Percentiles rank a stretch among this genome's conserved stretches.
Evolutionary conservation across 1,140 invertebrate species (phyloP).

Genomic region (Calliopsis andreniformis): DNA sequence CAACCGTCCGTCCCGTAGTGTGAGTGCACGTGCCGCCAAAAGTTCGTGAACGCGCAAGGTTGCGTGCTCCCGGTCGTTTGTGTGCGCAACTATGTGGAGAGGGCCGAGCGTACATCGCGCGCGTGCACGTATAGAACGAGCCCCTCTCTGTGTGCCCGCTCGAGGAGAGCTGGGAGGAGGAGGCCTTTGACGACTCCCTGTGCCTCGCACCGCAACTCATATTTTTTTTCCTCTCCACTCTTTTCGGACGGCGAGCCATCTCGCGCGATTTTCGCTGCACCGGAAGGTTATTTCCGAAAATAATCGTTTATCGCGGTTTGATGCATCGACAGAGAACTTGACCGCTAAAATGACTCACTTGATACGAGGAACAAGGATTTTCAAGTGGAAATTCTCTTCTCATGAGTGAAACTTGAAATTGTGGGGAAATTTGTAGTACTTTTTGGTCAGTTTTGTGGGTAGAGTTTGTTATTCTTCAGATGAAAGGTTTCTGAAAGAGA

Average conservation of each 20-base stretch:
- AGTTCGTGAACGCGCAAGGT: constrained; percentile 57
- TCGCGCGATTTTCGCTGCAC: neutral
- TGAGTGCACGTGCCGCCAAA: constrained; percentile 71
- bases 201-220: constrained; percentile 27
- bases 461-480: too few species aligned
- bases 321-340: too few species aligned
- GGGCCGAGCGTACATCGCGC: constrained; percentile 42
- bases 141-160: neutral
- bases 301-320: neutral
- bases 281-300: neutral
- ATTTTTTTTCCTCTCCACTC: constrained; percentile 1
- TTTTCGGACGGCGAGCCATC: neutral
- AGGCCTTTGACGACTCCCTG: constrained; percentile 29
- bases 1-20: constrained; percentile 41
- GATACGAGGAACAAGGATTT: too few species aligned
- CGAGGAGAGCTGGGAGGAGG: neutral
- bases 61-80: constrained; percentile 46
- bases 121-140: constrained; percentile 5
- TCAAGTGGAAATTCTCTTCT: too few species aligned
- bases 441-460: too few species aligned
- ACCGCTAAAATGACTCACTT: too few species aligned
- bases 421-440: too few species aligned
- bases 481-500: too few species aligned
- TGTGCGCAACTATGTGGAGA: constrained; percentile 24
- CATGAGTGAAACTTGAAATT: too few species aligned